Percentiles rank a stretch among this genome's conserved stretches.
These are phyloP conservation scores for Candoia aspera DNA, from an alignment of 2,113 vertebrate genomes.

Conservation along the genomic window DNA sequence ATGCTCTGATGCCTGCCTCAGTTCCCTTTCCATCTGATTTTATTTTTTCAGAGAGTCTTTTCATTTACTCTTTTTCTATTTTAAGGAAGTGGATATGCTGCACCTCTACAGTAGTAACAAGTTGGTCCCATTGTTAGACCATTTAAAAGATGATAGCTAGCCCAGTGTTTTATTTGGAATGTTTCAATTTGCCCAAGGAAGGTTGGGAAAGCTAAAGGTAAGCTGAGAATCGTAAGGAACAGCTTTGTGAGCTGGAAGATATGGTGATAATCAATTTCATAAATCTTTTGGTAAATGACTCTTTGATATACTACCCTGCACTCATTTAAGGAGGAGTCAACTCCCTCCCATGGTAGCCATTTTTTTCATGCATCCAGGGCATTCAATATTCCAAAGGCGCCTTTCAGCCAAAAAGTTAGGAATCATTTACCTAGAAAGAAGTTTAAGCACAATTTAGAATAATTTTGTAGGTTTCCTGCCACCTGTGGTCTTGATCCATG, in stretches of 20 bases:
- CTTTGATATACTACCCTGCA: background rate
- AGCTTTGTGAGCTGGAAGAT: background rate
- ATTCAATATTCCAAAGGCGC: background rate
- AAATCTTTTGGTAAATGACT: background rate
- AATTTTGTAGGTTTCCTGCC: background rate
- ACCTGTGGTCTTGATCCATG: background rate
- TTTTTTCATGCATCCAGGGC: background rate
- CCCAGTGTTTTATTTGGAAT: background rate
- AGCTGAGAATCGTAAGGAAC: background rate
- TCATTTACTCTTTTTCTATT: background rate
- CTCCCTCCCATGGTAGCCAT: background rate
- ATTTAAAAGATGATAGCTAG: background rate
- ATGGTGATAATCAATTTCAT: background rate
- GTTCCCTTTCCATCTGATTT: background rate
- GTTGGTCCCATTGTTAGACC: background rate
- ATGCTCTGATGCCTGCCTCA: background rate
- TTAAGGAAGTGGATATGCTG: background rate
- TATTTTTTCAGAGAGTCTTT: too few relatives aligned
- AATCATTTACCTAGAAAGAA: background rate
- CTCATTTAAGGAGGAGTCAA: background rate
- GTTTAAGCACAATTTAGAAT: background rate
- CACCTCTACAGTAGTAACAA: background rate
- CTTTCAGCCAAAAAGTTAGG: background rate
- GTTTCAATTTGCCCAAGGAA: background rate
- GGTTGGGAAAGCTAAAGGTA: background rate